Evolutionary conservation across 2,113 vertebrate species (phyloP).

Genomic region (Toxotes jaculatrix): DNA sequence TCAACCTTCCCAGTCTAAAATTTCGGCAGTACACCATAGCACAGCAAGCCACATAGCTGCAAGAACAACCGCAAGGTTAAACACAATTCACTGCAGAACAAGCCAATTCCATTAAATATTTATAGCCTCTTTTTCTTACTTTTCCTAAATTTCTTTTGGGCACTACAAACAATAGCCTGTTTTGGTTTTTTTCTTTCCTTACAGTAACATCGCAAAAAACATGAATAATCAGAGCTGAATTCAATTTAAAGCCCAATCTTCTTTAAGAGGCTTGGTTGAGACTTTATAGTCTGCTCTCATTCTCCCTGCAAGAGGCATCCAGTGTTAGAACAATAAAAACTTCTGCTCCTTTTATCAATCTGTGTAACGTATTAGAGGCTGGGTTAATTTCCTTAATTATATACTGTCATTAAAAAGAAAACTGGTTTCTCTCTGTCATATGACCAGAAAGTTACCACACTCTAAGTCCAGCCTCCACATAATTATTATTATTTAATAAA

Average conservation of each 20-base stretch:
- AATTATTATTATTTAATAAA: neutral
- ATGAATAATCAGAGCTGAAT: neutral
- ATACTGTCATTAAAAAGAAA: neutral
- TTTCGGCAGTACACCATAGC: conserved; percentile 4
- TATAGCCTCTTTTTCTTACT: conserved; percentile 25
- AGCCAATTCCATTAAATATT: conserved; percentile 51
- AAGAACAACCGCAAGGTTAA: conserved; percentile 36
- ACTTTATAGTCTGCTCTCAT: conserved; percentile 20
- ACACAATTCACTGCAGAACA: conserved; percentile 26
- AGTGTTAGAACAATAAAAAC: neutral
- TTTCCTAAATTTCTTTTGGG: conserved; percentile 31
- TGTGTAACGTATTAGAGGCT: neutral
- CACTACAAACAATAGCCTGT: conserved; percentile 2
- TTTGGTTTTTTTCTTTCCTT: neutral
- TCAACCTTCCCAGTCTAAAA: conserved; percentile 28
- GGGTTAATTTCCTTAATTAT: neutral
- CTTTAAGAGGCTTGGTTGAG: conserved; percentile 1
- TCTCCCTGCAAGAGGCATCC: neutral
- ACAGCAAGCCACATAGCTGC: conserved; percentile 12
- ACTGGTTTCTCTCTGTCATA: neutral
- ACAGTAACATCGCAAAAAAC: conserved; percentile 10
- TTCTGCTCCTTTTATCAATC: neutral
- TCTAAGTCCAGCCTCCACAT: neutral
- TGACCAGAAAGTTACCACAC: neutral
- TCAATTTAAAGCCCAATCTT: neutral